Evolutionary conservation across 2,113 vertebrate genomes (phyloP).

Genomic region (Lepisosteus osseus): DNA sequence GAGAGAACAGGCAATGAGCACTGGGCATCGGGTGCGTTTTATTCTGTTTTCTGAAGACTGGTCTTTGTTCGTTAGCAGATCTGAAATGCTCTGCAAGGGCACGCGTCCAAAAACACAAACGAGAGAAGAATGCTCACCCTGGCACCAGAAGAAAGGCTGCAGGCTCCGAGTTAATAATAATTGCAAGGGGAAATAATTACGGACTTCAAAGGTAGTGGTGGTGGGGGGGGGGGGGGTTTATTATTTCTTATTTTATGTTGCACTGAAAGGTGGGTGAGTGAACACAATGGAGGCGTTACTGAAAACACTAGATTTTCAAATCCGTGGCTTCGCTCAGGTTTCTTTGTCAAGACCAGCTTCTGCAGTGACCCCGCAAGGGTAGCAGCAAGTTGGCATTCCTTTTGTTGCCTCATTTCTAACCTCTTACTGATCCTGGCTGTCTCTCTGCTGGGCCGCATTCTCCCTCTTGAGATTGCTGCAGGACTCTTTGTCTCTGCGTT

Average conservation of each 20-base stretch:
- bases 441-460: background rate
- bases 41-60: background rate
- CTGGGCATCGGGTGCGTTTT: background rate
- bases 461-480: background rate
- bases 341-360: too few relatives aligned
- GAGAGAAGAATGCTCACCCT: background rate
- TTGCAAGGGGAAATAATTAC: constrained; percentile 7
- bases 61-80: background rate
- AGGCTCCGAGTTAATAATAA: constrained; percentile 5
- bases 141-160: constrained; percentile 2
- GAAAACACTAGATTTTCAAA: background rate
- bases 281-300: background rate
- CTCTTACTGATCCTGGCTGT: background rate
- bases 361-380: too few relatives aligned
- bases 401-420: too few relatives aligned
- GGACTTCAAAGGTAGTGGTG: background rate
- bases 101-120: background rate
- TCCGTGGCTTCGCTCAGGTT: background rate
- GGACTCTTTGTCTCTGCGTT: too few relatives aligned
- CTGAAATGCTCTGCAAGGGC: background rate
- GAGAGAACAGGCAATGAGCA: background rate
- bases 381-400: too few relatives aligned
- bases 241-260: background rate
- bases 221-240: too few relatives aligned
- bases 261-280: background rate